Conservation (phyloP, 2,113 vertebrate genomes). For the Rallus limicola region DNA sequence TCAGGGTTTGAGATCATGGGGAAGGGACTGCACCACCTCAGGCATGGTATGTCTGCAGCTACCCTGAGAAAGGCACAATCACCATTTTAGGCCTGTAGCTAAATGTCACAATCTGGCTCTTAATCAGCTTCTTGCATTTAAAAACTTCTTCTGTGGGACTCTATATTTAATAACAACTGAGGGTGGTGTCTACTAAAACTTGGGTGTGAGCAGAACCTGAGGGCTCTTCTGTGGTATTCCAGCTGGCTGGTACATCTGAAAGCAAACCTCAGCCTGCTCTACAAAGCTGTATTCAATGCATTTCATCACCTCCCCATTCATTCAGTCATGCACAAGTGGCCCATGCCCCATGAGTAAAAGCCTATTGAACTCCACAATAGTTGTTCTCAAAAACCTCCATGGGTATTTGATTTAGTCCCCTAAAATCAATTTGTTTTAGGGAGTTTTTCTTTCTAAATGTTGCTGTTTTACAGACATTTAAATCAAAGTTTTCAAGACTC, state of each 20-base stretch:
- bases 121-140: neutral
- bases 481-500: neutral
- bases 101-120: neutral
- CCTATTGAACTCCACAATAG: neutral
- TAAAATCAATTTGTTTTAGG: neutral
- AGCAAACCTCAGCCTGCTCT: neutral
- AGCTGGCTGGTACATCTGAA: neutral
- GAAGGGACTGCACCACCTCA: neutral
- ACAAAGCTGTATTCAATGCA: neutral
- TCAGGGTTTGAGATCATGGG: neutral
- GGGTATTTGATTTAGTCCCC: neutral
- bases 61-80: neutral
- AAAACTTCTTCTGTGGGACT: constrained; percentile 1
- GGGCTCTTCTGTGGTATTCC: neutral
- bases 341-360: neutral
- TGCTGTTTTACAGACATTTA: neutral
- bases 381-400: neutral
- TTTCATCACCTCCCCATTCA: neutral
- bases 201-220: constrained; percentile 13
- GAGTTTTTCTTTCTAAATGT: neutral
- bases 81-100: neutral
- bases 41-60: neutral
- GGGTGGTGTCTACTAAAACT: neutral
- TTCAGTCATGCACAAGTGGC: neutral
- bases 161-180: neutral